A percentile compares a stretch with the other conserved stretches of the same genome.
Conservation (phyloP, 2,113 vertebrate genomes). For the Sorex araneus region DNA sequence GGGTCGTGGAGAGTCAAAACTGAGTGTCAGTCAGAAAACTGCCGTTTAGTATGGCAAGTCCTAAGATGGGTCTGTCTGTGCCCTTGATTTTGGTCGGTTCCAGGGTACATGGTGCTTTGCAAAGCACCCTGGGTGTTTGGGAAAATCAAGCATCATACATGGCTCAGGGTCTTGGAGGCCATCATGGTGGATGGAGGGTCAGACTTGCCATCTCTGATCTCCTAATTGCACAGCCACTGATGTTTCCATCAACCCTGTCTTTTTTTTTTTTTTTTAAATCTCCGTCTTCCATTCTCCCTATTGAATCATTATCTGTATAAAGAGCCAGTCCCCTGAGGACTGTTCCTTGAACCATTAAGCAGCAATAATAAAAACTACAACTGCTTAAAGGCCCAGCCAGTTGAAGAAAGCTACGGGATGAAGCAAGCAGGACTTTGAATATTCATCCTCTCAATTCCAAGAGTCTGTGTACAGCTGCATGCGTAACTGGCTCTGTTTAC, state of each 20-base stretch:
- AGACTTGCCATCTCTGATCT: background rate
- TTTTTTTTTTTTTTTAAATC: background rate
- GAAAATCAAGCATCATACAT: background rate
- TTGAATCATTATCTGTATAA: background rate
- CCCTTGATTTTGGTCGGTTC: background rate
- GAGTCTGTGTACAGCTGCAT: background rate
- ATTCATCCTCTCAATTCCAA: background rate
- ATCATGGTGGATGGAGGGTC: background rate
- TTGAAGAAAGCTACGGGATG: background rate
- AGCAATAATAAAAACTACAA: background rate
- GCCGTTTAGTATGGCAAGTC: background rate
- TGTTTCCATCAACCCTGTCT: background rate
- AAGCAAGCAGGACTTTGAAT: background rate
- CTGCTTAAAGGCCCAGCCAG: background rate
- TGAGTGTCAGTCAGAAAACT: background rate
- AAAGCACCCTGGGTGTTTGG: background rate
- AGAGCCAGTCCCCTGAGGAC: background rate
- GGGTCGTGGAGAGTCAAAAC: background rate
- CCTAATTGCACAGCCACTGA: background rate
- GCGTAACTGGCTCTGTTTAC: background rate
- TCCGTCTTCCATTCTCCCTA: background rate
- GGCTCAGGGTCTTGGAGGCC: background rate
- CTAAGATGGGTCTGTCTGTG: too few species aligned
- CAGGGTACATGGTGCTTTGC: background rate
- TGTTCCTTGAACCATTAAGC: too few species aligned